Evolutionary conservation across 2,113 vertebrate genomes (phyloP), one percentile per base, ranked within the genome.

Genomic region (Catagonus wagneri): DNA sequence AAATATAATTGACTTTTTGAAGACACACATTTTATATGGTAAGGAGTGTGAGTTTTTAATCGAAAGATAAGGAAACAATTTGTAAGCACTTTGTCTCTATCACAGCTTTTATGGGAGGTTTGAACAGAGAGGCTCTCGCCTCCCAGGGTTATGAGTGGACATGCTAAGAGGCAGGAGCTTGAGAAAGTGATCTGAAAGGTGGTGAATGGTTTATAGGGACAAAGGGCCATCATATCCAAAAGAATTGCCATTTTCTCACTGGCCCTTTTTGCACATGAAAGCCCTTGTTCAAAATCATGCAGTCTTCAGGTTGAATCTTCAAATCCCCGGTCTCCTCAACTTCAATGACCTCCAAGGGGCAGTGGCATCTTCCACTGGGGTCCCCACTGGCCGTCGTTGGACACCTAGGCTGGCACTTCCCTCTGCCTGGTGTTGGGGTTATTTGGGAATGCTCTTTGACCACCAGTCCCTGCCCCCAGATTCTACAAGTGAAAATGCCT

Each of bases 31-130:
- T 74, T 89, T 72, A 80, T 80, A 88, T 6, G 69, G 34, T 68
- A 75, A 74, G 83, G 22, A 89, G 69, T 63, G 29, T 85, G 71
- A 93, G 17, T n/a, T 81, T 94, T 80, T 84, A 83, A 80, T 34
- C 2, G 23, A 96, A 65, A 72, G 52, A 56, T 58, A 19, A 90
- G 61, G 34, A 93, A 90, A 75, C 19, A 75, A 44, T 20, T 3
- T 71, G 0, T 15, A 85, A 75, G n/a, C 23, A 50, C 85, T 9
- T 56, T 50, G 19, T 74, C 74, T 80, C 0, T 60, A 13, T 75
- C 29, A 63, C 34, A 89, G 66, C 27, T 75, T 80, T 92, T 22
- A 39, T 0, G 0, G 23, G 72, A 23, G 15, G n/a, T 12, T 68
- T 69, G n/a, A 76, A 58, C 15, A 76, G 68, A 17, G 54, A 36